Conservation (phyloP, 2,113 vertebrate species). For the Gymnogyps californianus region DNA sequence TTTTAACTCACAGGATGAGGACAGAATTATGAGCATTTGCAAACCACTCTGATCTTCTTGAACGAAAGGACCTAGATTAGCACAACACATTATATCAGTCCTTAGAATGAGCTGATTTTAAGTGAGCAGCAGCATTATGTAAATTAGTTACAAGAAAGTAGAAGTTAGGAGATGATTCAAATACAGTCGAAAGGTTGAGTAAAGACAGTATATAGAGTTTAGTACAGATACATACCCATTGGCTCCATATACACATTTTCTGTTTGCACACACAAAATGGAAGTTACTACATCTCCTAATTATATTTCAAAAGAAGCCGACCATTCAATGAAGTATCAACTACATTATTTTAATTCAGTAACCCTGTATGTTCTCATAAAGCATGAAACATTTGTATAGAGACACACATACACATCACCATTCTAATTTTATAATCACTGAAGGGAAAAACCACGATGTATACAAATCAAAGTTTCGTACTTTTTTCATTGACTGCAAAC, state of each 20-base stretch:
- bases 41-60: neutral
- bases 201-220: neutral
- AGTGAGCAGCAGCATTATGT: slow-evolving; percentile 18
- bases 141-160: slow-evolving; percentile 11
- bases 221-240: neutral
- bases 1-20: neutral
- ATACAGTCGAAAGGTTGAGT: neutral
- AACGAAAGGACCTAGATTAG: neutral
- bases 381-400: neutral
- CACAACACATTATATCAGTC: neutral
- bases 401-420: neutral
- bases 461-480: neutral
- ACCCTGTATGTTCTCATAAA: neutral
- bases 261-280: neutral
- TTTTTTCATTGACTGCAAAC: neutral
- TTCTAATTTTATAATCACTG: neutral
- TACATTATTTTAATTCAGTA: neutral
- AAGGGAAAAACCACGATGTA: neutral
- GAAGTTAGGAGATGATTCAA: slow-evolving; percentile 8
- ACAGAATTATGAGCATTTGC: slow-evolving; percentile 8
- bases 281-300: neutral
- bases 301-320: neutral
- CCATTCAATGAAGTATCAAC: neutral
- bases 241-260: neutral
- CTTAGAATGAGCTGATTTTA: neutral